These are phyloP conservation scores for Ardeotis arabs DNA, from an alignment of 2,113 vertebrate species.

Conservation along the genomic window DNA sequence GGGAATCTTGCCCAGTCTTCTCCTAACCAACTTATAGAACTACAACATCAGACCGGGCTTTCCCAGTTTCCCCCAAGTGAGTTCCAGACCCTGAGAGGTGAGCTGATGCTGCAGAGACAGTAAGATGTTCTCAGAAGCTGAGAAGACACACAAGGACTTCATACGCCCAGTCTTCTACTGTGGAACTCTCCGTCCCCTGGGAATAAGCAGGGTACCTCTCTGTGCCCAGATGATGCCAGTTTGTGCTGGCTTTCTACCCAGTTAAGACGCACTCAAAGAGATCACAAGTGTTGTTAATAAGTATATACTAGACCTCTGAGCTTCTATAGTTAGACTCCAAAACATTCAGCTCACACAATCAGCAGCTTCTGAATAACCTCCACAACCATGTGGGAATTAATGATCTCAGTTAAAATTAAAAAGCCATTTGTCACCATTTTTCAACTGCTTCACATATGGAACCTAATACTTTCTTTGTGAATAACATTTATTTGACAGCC, in stretches of 20 bases:
- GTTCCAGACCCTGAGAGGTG: neutral
- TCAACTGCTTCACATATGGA: neutral
- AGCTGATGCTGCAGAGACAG: neutral
- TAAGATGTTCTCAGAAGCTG: rapidly evolving
- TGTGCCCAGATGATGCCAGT: neutral
- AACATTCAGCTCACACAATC: neutral
- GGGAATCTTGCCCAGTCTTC: neutral
- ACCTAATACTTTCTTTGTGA: neutral
- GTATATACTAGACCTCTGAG: neutral
- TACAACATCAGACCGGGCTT: neutral
- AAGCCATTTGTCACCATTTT: neutral
- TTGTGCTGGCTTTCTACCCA: neutral
- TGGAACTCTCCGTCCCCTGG: neutral
- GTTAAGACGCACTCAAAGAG: neutral
- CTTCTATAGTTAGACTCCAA: neutral
- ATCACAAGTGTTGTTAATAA: neutral
- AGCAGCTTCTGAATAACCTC: neutral
- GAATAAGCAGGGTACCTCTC: rapidly evolving
- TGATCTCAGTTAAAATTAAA: neutral
- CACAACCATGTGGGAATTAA: neutral
- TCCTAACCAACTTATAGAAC: neutral
- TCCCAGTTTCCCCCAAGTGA: neutral
- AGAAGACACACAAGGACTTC: neutral
- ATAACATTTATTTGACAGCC: neutral
- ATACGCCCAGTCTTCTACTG: neutral